Base-by-base conservation (phyloP, 37 sponge, comb jelly and placozoan genomes). In the Axinella damicornis region DNA sequence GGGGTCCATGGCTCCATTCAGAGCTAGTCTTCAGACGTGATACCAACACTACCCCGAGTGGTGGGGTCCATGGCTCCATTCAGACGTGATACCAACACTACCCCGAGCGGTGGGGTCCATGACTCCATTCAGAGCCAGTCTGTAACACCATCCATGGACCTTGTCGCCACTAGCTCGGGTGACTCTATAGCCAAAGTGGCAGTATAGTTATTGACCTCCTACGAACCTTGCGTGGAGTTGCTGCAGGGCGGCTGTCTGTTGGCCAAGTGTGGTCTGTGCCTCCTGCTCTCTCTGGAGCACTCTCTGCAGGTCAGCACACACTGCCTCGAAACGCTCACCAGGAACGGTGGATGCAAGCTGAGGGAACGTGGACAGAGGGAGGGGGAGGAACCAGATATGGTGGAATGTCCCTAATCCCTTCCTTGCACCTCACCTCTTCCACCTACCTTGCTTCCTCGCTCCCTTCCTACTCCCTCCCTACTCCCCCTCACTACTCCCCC, bases 161-260 rank as follows among this genome's bases (percentile, higher is more conserved):
- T n/a, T n/a, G n/a, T n/a, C n/a, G n/a, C n/a, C n/a, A n/a, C n/a
- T n/a, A n/a, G n/a, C n/a, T n/a, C n/a, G n/a, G n/a, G n/a, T n/a
- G n/a, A n/a, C n/a, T n/a, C n/a, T n/a, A n/a, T n/a, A n/a, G n/a
- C n/a, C n/a, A n/a, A n/a, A n/a, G n/a, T n/a, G 46, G 6, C 9
- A 46, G 9, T 46, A 4, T 46, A 9, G 46, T 46, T 9, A 12
- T 12, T 46, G 46, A 46, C 9, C 46, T 46, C 9, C 46, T 72
- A 1, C 36, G 22, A 21, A 72, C 73, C 73, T 80, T 19, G 53
- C 5, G 20, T 67, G 69, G 21, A 80, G 22, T 57, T 80, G 80
- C 13, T 67, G 53, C 53, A 80, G 31, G 33, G 31, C 56, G 31
- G 21, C 24, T 31, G 21, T 46, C n/a, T 66, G 68, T 19, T 65